Percentiles rank a stretch among this genome's conserved stretches.
Conservation (phyloP, 1,140 invertebrate genomes). For the Ptiloglossa arizonensis region DNA sequence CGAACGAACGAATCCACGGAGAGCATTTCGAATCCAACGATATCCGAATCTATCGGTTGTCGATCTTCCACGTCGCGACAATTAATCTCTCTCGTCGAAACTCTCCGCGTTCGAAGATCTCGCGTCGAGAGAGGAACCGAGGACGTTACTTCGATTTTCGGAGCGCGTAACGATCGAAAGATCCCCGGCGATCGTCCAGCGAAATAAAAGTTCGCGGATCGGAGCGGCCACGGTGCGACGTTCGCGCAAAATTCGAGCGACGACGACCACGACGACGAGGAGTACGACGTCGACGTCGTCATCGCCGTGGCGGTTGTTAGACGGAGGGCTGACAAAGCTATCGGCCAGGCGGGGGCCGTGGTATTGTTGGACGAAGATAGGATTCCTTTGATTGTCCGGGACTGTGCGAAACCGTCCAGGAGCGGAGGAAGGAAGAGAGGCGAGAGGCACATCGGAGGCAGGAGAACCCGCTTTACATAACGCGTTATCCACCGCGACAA, state of each 20-base stretch:
- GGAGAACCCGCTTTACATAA: slow-evolving; percentile 68
- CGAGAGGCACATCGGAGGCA: slow-evolving; percentile 11
- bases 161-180: not conserved
- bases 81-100: not conserved
- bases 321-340: slow-evolving; percentile 63
- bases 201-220: slow-evolving; percentile 3
- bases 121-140: not conserved
- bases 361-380: slow-evolving; percentile 71
- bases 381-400: slow-evolving; percentile 70
- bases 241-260: slow-evolving; percentile 32
- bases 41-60: not conserved
- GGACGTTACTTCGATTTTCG: not conserved
- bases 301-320: slow-evolving; percentile 36
- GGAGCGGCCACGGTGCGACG: not conserved
- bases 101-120: not conserved
- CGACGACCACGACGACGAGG: not conserved
- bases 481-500: slow-evolving; percentile 68
- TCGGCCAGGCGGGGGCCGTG: slow-evolving; percentile 51
- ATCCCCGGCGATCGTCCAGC: not conserved
- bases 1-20: too few species aligned
- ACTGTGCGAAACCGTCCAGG: slow-evolving; percentile 49
- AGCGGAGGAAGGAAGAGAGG: slow-evolving; percentile 42
- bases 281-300: slow-evolving; percentile 4
- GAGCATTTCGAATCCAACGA: too few species aligned
- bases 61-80: not conserved